Conservation (phyloP, 2,113 vertebrate genomes). For the Hucho hucho region DNA sequence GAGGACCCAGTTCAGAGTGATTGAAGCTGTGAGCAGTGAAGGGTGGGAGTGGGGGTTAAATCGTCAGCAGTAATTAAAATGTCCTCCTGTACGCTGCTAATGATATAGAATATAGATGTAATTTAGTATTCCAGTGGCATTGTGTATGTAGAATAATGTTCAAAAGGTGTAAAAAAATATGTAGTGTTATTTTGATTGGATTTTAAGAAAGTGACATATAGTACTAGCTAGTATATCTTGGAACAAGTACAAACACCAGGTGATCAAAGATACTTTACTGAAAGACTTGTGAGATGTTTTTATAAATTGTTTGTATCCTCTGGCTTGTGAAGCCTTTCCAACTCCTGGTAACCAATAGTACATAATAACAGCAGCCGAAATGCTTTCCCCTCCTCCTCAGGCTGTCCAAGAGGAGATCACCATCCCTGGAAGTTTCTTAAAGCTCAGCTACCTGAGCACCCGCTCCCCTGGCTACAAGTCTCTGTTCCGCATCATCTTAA, state of each 20-base stretch:
- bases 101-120: neutral
- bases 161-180: no score
- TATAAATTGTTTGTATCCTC: no score
- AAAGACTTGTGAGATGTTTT: no score
- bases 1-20: neutral
- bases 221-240: no score
- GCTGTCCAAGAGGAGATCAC: conserved; percentile 92
- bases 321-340: no score
- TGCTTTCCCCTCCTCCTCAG: conserved; percentile 62
- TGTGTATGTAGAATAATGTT: no score
- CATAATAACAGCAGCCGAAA: neutral
- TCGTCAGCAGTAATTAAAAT: neutral
- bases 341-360: no score
- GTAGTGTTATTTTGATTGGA: no score
- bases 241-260: no score
- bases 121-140: neutral
- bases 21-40: conserved; percentile 10
- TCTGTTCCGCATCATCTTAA: conserved; percentile 88
- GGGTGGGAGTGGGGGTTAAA: neutral
- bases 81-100: neutral
- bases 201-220: no score
- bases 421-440: conserved; percentile 90
- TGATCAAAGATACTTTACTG: no score
- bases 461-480: conserved; percentile 92
- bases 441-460: conserved; percentile 92